phyloP scores from a whole-genome alignment of 2,888 invertebrate species.

The Sthenelais limicola region DNA sequence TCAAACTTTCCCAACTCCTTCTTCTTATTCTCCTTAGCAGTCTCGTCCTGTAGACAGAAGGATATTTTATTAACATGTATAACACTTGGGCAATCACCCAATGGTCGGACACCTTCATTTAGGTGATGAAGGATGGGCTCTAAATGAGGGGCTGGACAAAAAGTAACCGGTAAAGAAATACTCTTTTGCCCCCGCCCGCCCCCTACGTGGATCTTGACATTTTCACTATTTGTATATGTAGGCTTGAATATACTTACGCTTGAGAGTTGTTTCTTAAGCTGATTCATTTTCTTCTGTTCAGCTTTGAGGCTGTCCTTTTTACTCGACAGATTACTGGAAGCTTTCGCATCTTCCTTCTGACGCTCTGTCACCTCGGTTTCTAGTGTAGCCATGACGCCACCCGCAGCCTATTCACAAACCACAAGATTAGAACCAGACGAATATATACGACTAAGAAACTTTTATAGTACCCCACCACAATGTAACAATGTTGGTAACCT shows the following conservation, averaged over 20 bases:
- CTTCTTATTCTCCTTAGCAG: conserved; percentile 76
- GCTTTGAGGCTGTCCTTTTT: conserved; percentile 79
- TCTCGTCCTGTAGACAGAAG: conserved; percentile 74
- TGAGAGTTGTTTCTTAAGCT: conserved; percentile 78
- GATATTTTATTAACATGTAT: not conserved
- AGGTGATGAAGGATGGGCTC: too few species aligned
- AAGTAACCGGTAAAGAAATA: too few species aligned
- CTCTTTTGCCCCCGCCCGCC: too few species aligned
- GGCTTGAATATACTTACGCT: conserved; percentile 79
- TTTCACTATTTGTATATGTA: too few species aligned
- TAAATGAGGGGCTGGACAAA: too few species aligned
- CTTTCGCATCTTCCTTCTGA: conserved; percentile 80
- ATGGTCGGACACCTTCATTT: too few species aligned
- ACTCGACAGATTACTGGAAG: conserved; percentile 78
- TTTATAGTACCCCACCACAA: too few species aligned
- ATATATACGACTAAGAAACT: too few species aligned
- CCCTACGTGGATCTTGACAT: too few species aligned
- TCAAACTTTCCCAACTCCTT: conserved; percentile 74
- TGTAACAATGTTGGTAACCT: too few species aligned
- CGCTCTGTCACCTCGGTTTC: conserved; percentile 79
- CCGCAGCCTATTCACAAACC: conserved; percentile 76
- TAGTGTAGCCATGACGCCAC: conserved; percentile 78
- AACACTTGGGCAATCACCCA: too few species aligned
- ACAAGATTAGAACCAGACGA: too few species aligned
- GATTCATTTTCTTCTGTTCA: conserved; percentile 80